Percentiles rank a stretch among this genome's conserved stretches.
These are phyloP conservation scores for Andrena cerasifolii DNA, from an alignment of 1,140 invertebrate species.

Conservation along the genomic window DNA sequence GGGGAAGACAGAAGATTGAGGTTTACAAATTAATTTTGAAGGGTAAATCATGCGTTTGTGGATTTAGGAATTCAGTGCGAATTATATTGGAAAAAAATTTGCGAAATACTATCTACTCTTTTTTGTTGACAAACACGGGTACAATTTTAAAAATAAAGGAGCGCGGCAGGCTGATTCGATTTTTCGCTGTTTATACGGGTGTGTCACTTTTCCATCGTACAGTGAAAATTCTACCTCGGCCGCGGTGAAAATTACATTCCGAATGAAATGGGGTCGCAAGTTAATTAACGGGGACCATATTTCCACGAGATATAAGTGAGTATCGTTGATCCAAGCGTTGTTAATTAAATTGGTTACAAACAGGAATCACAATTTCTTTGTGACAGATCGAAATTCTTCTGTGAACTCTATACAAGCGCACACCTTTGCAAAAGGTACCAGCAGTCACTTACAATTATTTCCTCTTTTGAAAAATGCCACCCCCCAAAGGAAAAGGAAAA, in stretches of 20 bases:
- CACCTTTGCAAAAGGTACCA: too few species aligned
- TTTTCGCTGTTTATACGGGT: neutral
- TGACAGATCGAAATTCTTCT: neutral
- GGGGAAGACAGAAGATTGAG: too few species aligned
- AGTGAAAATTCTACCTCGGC: neutral
- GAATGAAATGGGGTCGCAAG: neutral
- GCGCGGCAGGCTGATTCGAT: neutral
- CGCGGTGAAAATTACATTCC: constrained; percentile 6
- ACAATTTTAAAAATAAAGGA: too few species aligned
- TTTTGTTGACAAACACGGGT: too few species aligned
- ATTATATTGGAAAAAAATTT: too few species aligned
- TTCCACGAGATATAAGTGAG: constrained; percentile 6
- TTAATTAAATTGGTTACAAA: neutral
- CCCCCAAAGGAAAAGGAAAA: too few species aligned
- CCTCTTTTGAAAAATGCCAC: neutral
- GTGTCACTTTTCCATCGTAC: neutral
- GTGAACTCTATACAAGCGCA: too few species aligned
- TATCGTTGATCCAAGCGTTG: neutral
- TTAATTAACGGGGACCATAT: neutral
- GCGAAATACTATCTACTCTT: too few species aligned
- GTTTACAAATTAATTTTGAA: too few species aligned
- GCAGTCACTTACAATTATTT: neutral
- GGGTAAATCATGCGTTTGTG: too few species aligned
- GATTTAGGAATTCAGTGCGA: too few species aligned
- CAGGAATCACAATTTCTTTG: neutral